Base-by-base conservation (phyloP, 37 sponge, comb jelly and placozoan species). In the Corticium candelabrum region DNA sequence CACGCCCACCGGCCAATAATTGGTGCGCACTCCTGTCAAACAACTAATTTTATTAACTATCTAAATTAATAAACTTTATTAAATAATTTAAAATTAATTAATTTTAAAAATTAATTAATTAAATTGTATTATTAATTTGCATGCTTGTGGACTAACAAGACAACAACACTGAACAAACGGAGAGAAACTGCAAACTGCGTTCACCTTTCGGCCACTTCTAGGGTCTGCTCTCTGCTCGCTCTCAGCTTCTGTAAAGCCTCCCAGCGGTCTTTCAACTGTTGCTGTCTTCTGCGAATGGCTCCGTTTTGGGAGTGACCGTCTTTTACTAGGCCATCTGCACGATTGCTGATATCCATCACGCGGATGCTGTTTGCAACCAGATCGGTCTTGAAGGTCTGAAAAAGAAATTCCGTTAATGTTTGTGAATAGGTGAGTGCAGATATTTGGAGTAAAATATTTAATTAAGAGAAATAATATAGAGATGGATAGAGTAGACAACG, bases 181-280 rank as follows among this genome's bases (percentile, higher is more conserved):
- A 21, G 56, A 5, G 56, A 73, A 5, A 39, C 0, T 56, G 3
- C 2, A 27, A 80, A 74, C 7, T 34, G 33, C 0, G 40, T 81
- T 41, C 36, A 90, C 89, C 83, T 81, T 69, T 85, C 80, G 30
- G 90, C 81, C 7, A 87, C 75, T 5, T 75, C 74, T 3, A 94
- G 79, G 1, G 77, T 35, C 43, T 80, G 34, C 43, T 90, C 90
- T 38, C 80, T 81, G 68, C 41, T 37, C 7, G 41, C 71, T 38
- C 83, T 94, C 74, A 90, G 74, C 36, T 82, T 40, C 77, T 94
- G 90, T 21, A 94, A 70, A 0, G 50, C 41, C 21, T 82, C 68
- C 94, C 94, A 94, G 69, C 87, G 89, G 67, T 80, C 74, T 39
- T 88, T 88, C 38, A 91, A 80, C 69, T 88, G 87, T 27, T 78